Evolutionary conservation across 2,888 invertebrate species (phyloP).

Genomic region (Caenorhabditis sp.): DNA sequence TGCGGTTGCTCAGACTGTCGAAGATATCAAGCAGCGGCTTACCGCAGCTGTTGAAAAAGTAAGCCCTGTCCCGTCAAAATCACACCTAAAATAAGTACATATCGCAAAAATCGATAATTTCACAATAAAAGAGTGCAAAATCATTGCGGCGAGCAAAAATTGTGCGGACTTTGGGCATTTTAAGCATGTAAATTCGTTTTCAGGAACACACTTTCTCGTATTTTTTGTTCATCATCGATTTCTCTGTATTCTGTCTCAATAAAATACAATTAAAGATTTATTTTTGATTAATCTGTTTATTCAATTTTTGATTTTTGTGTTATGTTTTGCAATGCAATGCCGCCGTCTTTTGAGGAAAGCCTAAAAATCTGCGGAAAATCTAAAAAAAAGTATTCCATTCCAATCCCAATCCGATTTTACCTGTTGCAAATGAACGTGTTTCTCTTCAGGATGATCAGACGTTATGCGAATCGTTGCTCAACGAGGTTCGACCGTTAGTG

Average conservation of each 20-base stretch:
- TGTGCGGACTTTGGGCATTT: background rate
- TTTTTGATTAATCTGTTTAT: no score
- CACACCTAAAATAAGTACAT: slow-evolving; percentile 10
- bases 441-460: slow-evolving; percentile 62
- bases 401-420: background rate
- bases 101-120: slow-evolving; percentile 52
- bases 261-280: background rate
- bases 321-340: no score
- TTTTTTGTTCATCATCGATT: background rate
- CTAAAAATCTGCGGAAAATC: slow-evolving; percentile 16
- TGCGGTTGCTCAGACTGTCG: slow-evolving; percentile 63
- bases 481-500: slow-evolving; percentile 62
- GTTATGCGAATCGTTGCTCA: slow-evolving; percentile 56
- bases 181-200: background rate
- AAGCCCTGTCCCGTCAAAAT: slow-evolving; percentile 60
- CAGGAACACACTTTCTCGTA: no score
- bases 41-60: slow-evolving; percentile 74
- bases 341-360: slow-evolving; percentile 1
- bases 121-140: slow-evolving; percentile 25
- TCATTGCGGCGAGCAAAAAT: background rate
- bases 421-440: background rate
- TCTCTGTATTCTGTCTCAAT: slow-evolving; percentile 2
- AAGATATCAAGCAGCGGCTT: slow-evolving; percentile 75
- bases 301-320: no score
- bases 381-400: slow-evolving; percentile 8